Evolutionary conservation across 2,888 invertebrate genomes (phyloP), one percentile per base, ranked within the genome.

Genomic region (Morpho deidamia): DNA sequence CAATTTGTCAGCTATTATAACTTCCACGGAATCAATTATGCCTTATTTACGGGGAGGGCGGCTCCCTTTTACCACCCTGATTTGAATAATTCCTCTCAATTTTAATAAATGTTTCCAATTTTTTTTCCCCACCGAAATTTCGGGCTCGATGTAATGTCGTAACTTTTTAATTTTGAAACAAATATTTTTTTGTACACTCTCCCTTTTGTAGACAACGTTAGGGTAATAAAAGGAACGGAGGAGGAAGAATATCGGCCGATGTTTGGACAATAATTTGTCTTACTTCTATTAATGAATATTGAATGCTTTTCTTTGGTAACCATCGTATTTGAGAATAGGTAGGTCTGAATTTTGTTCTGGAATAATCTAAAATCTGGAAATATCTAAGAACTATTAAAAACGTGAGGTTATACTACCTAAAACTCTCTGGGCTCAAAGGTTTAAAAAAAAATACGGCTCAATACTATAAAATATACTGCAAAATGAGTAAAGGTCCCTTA

Each of bases 1-100:
- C 58, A 58, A 63, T 61, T 63, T 63, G 63, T 57, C 60, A 53
- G 63, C 58, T 56, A 57, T 63, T 60, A 58, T 58, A 61, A 60
- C 59, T 63, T 60, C 38, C 47, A 48, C 45, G 51, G 55, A 61
- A 63, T 62, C 62, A 57, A 60, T 62, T 62, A 63, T 51, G 53
- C 53, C 47, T 54, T 62, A 63, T 61, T 63, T 60, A 56, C 58
- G 53, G 14, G 46, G 35, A 37, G 44, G 41, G 51, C 44, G 49
- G 40, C 57, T 37, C 51, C 45, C 48, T 10, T 44, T 10, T 38
- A 10, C 48, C 49, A 8, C 44, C 50, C 47, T 45, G 38, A 58
- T 63, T 58, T 58, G 48, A 61, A 58, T 56, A 56, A 59, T 63
- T 58, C 52, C 54, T 43, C 51, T 51, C 49, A 46, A 53, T 53